Conservation (phyloP, 1,140 invertebrate genomes). For the Probaryconus sp. region DNA sequence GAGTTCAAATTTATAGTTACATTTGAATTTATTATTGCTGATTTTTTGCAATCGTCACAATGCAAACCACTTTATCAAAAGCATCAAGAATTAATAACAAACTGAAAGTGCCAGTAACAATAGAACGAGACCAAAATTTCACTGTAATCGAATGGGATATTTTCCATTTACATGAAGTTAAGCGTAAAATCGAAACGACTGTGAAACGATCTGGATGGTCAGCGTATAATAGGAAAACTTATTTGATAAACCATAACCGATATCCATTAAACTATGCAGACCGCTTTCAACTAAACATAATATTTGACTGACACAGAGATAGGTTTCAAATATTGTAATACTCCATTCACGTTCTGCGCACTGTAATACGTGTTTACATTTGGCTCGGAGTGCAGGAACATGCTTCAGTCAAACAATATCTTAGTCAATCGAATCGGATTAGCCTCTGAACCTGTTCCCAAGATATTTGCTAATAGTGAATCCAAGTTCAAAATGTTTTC, state of each 20-base stretch:
- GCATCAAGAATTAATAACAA: too few relatives aligned
- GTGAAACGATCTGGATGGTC: slow-evolving; percentile 18
- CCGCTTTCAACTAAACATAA: slow-evolving; percentile 23
- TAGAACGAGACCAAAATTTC: too few relatives aligned
- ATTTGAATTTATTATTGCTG: too few relatives aligned
- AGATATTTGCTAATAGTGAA: too few relatives aligned
- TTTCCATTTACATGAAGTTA: slow-evolving; percentile 11
- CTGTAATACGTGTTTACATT: slow-evolving; percentile 5
- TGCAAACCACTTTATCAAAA: too few relatives aligned
- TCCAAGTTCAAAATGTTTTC: too few relatives aligned
- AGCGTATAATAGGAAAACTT: slow-evolving; percentile 46
- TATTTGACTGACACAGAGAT: slow-evolving; percentile 26
- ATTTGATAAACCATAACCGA: slow-evolving; percentile 51
- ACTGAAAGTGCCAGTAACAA: too few relatives aligned
- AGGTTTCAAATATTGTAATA: slow-evolving; percentile 36
- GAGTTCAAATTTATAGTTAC: too few relatives aligned
- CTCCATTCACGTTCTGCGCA: background rate
- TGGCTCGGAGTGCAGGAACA: background rate
- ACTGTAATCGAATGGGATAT: too few relatives aligned
- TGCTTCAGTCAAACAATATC: background rate
- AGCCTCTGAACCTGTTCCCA: too few relatives aligned
- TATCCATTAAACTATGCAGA: slow-evolving; percentile 48
- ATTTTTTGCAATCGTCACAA: too few relatives aligned
- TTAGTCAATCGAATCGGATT: too few relatives aligned
- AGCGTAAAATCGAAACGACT: slow-evolving; percentile 31